Evolutionary conservation across 2,797 vertebrate species (phyloP).

Genomic region (Remorina albescens): DNA sequence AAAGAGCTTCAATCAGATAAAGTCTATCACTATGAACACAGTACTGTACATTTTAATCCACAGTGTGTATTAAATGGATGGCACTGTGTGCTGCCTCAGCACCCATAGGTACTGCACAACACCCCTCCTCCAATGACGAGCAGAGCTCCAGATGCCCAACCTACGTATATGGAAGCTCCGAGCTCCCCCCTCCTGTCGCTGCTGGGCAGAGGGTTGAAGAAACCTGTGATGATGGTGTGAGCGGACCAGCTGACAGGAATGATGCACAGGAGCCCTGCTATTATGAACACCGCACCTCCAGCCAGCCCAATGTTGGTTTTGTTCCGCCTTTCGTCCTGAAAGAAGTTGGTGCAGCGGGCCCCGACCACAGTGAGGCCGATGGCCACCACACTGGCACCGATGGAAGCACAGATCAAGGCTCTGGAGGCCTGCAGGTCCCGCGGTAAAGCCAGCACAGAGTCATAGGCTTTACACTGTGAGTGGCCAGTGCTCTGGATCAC

Average conservation of each 20-base stretch:
- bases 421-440: slow-evolving; percentile 79
- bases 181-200: slow-evolving; percentile 76
- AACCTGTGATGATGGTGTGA: slow-evolving; percentile 79
- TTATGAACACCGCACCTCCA: slow-evolving; percentile 78
- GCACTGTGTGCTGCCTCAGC: slow-evolving; percentile 46
- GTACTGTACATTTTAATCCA: background rate
- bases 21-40: slow-evolving; percentile 5
- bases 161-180: slow-evolving; percentile 84
- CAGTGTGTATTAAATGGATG: background rate
- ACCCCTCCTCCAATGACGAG: slow-evolving; percentile 82
- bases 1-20: background rate
- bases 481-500: slow-evolving; percentile 86
- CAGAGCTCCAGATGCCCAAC: slow-evolving; percentile 81
- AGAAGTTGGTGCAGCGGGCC: slow-evolving; percentile 80
- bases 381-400: slow-evolving; percentile 76
- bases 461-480: slow-evolving; percentile 80
- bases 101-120: slow-evolving; percentile 77
- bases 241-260: slow-evolving; percentile 84
- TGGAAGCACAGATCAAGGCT: slow-evolving; percentile 79
- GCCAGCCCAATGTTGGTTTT: slow-evolving; percentile 76
- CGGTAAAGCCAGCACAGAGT: slow-evolving; percentile 82
- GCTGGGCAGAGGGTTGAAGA: slow-evolving; percentile 73
- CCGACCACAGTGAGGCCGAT: slow-evolving; percentile 80
- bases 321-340: slow-evolving; percentile 50
- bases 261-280: slow-evolving; percentile 79